Evolutionary conservation across 2,888 invertebrate species (phyloP).

Genomic region (Lasiommata megera): DNA sequence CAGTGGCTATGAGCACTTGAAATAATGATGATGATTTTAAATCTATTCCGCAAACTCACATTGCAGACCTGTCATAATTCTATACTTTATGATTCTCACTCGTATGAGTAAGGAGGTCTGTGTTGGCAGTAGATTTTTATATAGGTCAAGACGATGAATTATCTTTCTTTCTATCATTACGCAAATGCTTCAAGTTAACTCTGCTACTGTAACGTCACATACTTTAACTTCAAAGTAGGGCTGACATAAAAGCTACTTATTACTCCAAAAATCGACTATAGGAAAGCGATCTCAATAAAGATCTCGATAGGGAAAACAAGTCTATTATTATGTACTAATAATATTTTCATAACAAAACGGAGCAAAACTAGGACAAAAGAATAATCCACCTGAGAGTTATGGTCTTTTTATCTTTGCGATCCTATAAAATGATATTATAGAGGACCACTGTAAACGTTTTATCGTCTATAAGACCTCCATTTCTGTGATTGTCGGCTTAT

Average conservation of each 20-base stretch:
- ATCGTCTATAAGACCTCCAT: conserved; percentile 30
- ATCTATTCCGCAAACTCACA: too few relatives aligned
- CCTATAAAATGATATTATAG: conserved; percentile 28
- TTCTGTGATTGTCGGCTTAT: conserved; percentile 31
- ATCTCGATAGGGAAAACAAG: conserved; percentile 5
- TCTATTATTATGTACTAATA: conserved; percentile 13
- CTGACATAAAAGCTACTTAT: neutral
- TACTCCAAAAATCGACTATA: neutral
- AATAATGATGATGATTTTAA: too few relatives aligned
- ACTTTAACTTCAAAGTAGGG: too few relatives aligned
- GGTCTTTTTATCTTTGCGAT: conserved; percentile 29
- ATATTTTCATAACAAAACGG: conserved; percentile 14
- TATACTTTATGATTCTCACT: too few relatives aligned
- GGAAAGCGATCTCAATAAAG: conserved; percentile 5
- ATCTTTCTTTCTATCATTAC: too few relatives aligned
- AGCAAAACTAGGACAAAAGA: conserved; percentile 8
- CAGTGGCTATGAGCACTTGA: too few relatives aligned
- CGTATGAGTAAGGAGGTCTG: too few relatives aligned
- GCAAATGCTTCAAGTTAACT: too few relatives aligned
- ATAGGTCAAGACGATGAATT: too few relatives aligned
- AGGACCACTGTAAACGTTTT: conserved; percentile 29
- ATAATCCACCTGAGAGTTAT: conserved; percentile 30
- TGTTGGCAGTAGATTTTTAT: too few relatives aligned
- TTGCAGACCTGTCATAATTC: too few relatives aligned
- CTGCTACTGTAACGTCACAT: too few relatives aligned